Conservation (phyloP, 1,140 invertebrate species). For the Drosophila kanapiae region DNA sequence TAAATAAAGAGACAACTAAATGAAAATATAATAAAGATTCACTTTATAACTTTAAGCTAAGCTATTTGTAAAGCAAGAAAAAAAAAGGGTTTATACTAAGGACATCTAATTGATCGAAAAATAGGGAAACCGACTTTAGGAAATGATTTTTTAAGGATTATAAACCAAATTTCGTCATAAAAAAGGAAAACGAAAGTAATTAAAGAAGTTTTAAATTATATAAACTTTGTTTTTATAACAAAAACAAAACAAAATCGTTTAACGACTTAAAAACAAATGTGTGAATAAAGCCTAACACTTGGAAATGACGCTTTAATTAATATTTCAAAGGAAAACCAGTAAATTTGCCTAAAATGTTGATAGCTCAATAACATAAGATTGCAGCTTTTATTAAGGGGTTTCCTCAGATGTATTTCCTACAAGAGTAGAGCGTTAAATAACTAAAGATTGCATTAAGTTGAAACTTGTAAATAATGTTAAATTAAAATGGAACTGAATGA, state of each 20-base stretch:
- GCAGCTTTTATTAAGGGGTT: too few relatives aligned
- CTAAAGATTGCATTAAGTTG: neutral
- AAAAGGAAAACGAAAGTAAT: neutral
- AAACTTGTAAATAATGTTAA: neutral
- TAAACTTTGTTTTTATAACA: neutral
- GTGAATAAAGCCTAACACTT: neutral
- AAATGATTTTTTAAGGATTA: neutral
- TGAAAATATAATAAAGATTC: too few relatives aligned
- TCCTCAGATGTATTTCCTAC: too few relatives aligned
- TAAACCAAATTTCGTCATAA: neutral
- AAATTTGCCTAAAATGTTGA: neutral
- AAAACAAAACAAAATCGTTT: too few relatives aligned
- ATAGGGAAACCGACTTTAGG: neutral
- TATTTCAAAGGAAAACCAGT: neutral
- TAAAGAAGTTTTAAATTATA: neutral
- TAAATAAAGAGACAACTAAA: too few relatives aligned
- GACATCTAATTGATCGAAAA: too few relatives aligned
- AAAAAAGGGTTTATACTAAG: neutral
- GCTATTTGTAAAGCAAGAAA: too few relatives aligned
- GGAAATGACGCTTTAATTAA: neutral
- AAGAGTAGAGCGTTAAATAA: neutral
- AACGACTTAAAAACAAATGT: neutral
- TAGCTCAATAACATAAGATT: too few relatives aligned
- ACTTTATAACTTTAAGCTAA: too few relatives aligned
- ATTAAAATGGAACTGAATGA: neutral